Evolutionary conservation across 2,888 invertebrate species (phyloP).

Genomic region (Steinernema hermaphroditum): DNA sequence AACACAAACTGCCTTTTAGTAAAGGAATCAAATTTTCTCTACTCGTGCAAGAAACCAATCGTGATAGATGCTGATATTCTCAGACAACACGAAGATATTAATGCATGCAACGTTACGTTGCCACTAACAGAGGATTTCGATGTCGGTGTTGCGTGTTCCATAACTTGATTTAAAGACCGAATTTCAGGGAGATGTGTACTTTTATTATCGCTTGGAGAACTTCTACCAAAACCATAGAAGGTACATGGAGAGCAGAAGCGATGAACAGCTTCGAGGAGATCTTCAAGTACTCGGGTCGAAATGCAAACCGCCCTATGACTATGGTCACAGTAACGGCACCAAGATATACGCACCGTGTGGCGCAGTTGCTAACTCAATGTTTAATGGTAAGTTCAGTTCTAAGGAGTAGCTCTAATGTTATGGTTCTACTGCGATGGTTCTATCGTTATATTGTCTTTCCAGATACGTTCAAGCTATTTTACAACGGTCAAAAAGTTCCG

Average conservation of each 20-base stretch:
- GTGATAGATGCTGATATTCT: not conserved
- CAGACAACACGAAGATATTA: not conserved
- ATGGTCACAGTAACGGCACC: constrained; percentile 68
- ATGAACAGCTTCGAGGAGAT: constrained; percentile 84
- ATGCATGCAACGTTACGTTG: constrained; percentile 39
- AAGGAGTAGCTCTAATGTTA: too few relatives aligned
- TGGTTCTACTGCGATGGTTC: too few relatives aligned
- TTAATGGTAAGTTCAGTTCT: constrained; percentile 80
- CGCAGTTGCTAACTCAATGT: constrained; percentile 96
- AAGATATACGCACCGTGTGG: constrained; percentile 82
- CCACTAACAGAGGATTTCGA: constrained; percentile 41
- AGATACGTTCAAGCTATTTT: constrained; percentile 29
- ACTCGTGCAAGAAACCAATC: not conserved
- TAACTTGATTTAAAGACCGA: too few relatives aligned
- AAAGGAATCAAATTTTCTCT: constrained; percentile 9
- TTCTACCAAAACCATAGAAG: constrained; percentile 98
- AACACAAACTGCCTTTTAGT: too few relatives aligned
- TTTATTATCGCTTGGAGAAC: constrained; percentile 95
- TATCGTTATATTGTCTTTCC: too few relatives aligned
- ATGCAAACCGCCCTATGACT: constrained; percentile 45
- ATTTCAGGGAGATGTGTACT: constrained; percentile 77
- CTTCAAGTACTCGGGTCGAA: constrained; percentile 52
- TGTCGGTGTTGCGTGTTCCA: constrained; percentile 32
- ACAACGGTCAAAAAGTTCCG: constrained; percentile 65
- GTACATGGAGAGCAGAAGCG: constrained; percentile 90